Evolutionary conservation across 64 coral and sea anemone species (phyloP), one percentile per base, ranked within the genome.

Genomic region (Pocillopora verrucosa): DNA sequence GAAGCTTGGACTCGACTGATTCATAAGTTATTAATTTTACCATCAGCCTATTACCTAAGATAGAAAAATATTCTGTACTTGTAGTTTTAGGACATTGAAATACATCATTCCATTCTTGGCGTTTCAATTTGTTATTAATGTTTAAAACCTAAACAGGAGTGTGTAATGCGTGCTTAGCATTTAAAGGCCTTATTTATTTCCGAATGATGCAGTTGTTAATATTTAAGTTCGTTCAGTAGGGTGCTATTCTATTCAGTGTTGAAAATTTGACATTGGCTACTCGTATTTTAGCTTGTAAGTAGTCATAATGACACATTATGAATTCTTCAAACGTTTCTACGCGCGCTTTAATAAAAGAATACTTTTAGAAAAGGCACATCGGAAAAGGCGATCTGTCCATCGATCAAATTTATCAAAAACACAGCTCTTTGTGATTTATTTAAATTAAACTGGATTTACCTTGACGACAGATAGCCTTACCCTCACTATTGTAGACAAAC

Each of bases 221-320:
- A 68, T 68, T 84, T 84, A 51, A 84, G 70, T 41, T 19, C 62
- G 36, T 56, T 70, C 41, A 84, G 45, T 61, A 84, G 80, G 80
- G 70, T 9, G 26, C 35, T 84, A 34, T 51, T 51, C 41, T 56
- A 69, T 65, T 65, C n/a, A 36, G 4, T 10, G 60, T 68, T 84
- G 34, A 84, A 45, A 68, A 51, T 4, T 20, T 56, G 36, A 26
- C 34, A 16, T 81, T 61, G 61, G 11, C 41, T 25, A n/a, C 67
- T 24, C 5, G 25, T 10, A 70, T 10, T 25, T 70, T 70, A 5
- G 67, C 67, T 70, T 11, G 20, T 11, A 30, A 26, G 22, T n/a
- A 70, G 25, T 20, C 67, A 70, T 24, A n/a, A 11, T 26, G 11
- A 11, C 67, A 25, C 9, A 24, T 25, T 20, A 11, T 11, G 25